Conservation (phyloP, 2,797 vertebrate genomes). For the Sphenodon punctatus region DNA sequence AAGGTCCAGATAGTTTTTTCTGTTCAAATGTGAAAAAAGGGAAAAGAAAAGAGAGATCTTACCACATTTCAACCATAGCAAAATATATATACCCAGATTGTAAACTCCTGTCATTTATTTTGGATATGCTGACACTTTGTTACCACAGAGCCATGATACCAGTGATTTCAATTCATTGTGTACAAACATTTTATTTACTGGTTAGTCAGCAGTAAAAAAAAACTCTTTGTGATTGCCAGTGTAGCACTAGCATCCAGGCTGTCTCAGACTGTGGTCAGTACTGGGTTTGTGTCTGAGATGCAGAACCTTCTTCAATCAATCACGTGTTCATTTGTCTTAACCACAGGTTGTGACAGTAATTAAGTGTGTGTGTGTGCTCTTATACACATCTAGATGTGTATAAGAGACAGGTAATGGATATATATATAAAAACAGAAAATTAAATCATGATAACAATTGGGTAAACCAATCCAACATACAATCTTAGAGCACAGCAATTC, state of each 20-base stretch:
- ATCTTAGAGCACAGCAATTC: too few relatives aligned
- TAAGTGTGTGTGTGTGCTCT: too few relatives aligned
- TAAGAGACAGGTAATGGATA: too few relatives aligned
- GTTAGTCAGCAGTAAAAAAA: background rate
- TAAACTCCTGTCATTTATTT: slow-evolving; percentile 10
- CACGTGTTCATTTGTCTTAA: background rate
- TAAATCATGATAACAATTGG: too few relatives aligned
- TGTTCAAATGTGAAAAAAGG: too few relatives aligned
- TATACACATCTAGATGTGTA: too few relatives aligned
- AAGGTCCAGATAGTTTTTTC: background rate
- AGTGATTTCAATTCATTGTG: background rate
- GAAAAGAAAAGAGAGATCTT: background rate
- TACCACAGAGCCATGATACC: background rate
- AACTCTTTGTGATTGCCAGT: background rate
- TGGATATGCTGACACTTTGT: background rate
- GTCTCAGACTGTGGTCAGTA: background rate
- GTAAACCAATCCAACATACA: too few relatives aligned
- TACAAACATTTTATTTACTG: background rate
- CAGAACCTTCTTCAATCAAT: background rate
- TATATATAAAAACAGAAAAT: too few relatives aligned
- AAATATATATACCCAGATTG: background rate
- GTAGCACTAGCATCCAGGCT: background rate
- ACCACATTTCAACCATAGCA: background rate
- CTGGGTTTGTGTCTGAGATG: background rate
- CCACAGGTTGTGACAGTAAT: too few relatives aligned